A percentile compares a stretch with the other conserved stretches of the same genome.
Evolutionary conservation across 2,113 vertebrate genomes (phyloP).

Genomic region (Embiotoca jacksoni): DNA sequence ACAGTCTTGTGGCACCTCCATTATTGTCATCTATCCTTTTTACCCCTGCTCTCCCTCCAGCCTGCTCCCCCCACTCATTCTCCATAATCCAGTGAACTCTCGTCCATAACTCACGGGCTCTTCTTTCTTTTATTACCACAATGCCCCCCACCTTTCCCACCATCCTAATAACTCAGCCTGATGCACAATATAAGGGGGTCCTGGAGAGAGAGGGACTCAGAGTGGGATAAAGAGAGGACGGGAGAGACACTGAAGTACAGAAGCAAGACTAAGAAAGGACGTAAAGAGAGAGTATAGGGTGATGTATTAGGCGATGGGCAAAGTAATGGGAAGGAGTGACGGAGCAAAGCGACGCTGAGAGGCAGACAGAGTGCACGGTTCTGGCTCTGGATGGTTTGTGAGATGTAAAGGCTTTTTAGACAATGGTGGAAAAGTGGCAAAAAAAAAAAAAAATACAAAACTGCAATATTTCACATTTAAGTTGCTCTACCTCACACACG

Average conservation of each 20-base stretch:
- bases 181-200: conserved; percentile 55
- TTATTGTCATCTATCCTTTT: conserved; percentile 55
- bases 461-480: conserved; percentile 17
- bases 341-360: neutral
- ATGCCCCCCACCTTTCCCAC: conserved; percentile 23
- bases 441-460: neutral
- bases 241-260: too few relatives aligned
- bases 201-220: conserved; percentile 10
- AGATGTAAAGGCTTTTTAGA: conserved; percentile 17
- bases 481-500: neutral
- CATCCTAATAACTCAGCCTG: conserved; percentile 70
- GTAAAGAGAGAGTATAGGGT: conserved; percentile 6
- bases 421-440: neutral
- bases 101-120: conserved; percentile 68
- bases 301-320: conserved; percentile 19
- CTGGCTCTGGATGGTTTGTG: conserved; percentile 8
- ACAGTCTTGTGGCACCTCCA: conserved; percentile 13
- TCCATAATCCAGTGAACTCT: conserved; percentile 67
- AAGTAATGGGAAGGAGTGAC: conserved; percentile 9
- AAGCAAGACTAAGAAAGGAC: too few relatives aligned
- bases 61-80: conserved; percentile 41
- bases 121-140: conserved; percentile 55
- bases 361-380: neutral
- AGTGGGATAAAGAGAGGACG: neutral
- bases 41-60: conserved; percentile 31